Percentiles rank a stretch among this genome's conserved stretches.
phyloP scores from a whole-genome alignment of 2,113 vertebrate species.

The Psammodynastes pulverulentus region DNA sequence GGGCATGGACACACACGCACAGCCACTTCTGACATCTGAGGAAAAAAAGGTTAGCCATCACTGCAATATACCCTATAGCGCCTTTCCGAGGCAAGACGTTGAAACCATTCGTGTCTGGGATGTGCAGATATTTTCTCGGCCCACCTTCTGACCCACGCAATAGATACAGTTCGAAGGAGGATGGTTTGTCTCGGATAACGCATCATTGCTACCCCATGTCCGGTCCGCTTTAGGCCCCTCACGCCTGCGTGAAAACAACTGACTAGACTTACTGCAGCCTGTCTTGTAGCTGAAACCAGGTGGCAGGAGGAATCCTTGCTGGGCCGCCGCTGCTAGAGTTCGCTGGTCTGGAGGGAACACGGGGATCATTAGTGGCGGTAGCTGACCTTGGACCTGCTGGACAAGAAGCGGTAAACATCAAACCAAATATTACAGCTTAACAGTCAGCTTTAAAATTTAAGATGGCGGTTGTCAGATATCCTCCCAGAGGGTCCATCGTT shows the following conservation, averaged over 20 bases:
- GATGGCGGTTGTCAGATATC: background rate
- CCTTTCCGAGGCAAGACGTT: no score
- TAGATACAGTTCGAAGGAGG: background rate
- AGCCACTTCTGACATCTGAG: no score
- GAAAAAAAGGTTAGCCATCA: no score
- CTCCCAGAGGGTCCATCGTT: background rate
- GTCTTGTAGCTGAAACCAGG: slow-evolving; percentile 99
- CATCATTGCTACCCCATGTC: background rate
- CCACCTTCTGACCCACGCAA: background rate
- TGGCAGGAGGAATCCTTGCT: slow-evolving; percentile 97
- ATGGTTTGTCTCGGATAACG: background rate
- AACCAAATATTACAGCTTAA: slow-evolving; percentile 48
- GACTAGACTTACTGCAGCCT: slow-evolving; percentile 90
- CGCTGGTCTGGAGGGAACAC: slow-evolving; percentile 97
- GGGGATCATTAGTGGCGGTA: slow-evolving; percentile 96
- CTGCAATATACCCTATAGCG: no score
- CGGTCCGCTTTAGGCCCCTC: slow-evolving; percentile 15
- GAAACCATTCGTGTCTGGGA: no score
- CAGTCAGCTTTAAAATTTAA: background rate
- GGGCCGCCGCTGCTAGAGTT: slow-evolving; percentile 94
- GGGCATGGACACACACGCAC: no score
- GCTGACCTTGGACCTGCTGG: slow-evolving; percentile 98
- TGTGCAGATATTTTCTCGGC: no score
- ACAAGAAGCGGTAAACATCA: slow-evolving; percentile 72
- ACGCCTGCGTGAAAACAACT: background rate